Conservation (phyloP, 2,797 vertebrate species). For the Pangasius djambal region DNA sequence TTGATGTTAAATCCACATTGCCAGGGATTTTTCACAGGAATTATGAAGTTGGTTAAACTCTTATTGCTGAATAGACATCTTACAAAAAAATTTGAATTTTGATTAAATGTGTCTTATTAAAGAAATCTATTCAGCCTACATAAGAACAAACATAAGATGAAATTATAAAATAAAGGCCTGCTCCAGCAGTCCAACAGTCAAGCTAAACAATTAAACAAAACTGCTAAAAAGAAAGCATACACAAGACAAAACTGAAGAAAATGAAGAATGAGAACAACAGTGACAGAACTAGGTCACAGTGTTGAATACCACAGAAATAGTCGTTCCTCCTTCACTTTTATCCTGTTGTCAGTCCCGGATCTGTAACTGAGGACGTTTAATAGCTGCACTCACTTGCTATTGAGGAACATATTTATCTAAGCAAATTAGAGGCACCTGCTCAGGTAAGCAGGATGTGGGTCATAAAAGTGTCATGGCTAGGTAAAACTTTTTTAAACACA, state of each 20-base stretch:
- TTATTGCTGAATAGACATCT: background rate
- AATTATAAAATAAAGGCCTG: background rate
- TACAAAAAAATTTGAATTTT: background rate
- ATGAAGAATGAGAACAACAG: background rate
- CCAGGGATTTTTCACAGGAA: too few species aligned
- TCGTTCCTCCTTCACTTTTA: background rate
- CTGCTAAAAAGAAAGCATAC: background rate
- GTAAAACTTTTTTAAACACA: constrained; percentile 22
- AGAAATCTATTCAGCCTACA: background rate
- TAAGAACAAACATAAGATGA: background rate
- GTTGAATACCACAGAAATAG: background rate
- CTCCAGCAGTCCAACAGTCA: background rate
- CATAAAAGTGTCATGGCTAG: constrained; percentile 26
- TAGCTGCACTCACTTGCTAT: constrained; percentile 22
- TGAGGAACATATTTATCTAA: constrained; percentile 31
- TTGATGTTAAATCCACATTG: too few species aligned
- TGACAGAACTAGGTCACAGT: background rate
- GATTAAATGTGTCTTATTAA: background rate
- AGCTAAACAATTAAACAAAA: background rate
- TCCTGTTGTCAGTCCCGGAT: constrained; percentile 21
- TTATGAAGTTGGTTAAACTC: background rate
- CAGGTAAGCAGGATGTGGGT: constrained; percentile 27
- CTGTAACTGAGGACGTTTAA: constrained; percentile 9
- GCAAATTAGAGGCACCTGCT: constrained; percentile 32
- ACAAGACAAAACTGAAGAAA: background rate